A percentile compares a stretch with the other conserved stretches of the same genome.
phyloP scores from a whole-genome alignment of 2,113 vertebrate genomes.

The Picathartes gymnocephalus region DNA sequence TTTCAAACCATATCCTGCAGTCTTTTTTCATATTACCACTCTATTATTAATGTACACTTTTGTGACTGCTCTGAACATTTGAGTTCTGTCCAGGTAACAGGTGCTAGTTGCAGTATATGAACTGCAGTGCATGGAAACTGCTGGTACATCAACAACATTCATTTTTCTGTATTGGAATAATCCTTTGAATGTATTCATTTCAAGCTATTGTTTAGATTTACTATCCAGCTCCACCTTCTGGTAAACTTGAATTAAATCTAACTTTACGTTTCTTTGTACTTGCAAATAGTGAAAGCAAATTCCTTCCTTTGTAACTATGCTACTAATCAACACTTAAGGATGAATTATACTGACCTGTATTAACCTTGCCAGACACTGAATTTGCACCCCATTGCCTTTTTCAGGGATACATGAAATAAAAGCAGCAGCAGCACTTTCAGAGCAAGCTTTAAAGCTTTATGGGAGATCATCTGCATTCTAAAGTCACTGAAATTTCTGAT shows the following conservation, averaged over 20 bases:
- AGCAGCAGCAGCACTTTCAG: neutral
- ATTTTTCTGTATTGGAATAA: neutral
- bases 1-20: neutral
- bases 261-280: neutral
- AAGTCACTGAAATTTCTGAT: neutral
- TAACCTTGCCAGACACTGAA: neutral
- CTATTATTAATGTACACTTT: neutral
- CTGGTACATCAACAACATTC: neutral
- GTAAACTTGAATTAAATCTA: constrained; percentile 28
- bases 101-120: neutral
- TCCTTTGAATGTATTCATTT: neutral
- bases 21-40: neutral
- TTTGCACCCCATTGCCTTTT: neutral
- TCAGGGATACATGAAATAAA: neutral
- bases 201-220: constrained; percentile 44
- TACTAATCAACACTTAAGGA: neutral
- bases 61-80: neutral
- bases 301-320: neutral
- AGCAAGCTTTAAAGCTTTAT: neutral
- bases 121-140: neutral
- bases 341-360: neutral
- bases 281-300: neutral
- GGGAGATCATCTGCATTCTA: neutral
- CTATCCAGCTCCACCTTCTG: constrained; percentile 63
- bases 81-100: neutral